Evolutionary conservation across 2,888 invertebrate species (phyloP), one percentile per base, ranked within the genome.

Genomic region (Cordilura impudica): DNA sequence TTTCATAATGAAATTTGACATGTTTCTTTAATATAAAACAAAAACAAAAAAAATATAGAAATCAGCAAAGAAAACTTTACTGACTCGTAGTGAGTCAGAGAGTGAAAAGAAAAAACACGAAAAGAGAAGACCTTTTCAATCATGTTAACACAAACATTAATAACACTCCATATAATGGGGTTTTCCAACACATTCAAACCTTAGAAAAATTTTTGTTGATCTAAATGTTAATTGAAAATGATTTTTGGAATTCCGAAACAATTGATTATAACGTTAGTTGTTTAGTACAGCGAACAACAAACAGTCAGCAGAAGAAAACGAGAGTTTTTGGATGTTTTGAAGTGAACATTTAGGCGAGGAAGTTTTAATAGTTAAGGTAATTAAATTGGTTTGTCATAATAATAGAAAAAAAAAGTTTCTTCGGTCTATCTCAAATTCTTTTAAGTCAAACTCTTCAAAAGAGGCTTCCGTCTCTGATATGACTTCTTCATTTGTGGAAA

Each of bases 1-100:
- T 72, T 67, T 79, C 75, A 79, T 79, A 79, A 79, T 79, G 56
- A 71, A 71, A 75, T 79, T 75, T 75, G 79, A 79, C 79, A 79
- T 71, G 61, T 79, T 71, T 66, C 70, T 74, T 60, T 73, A 77
- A 70, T 51, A 70, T 12, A 45, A 29, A 19, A 53, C 23, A 29
- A 47, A 26, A 60, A n/a, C n/a, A 29, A 10, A 35, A 35, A 5
- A 4, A 49, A 51, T n/a, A n/a, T n/a, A n/a, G n/a, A n/a, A n/a
- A n/a, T n/a, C n/a, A n/a, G n/a, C n/a, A n/a, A 47, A 53, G 10
- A 47, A 58, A 73, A 63, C 29, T 63, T 63, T 51, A 26, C 3
- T 29, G 63, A 49, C 51, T 63, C 63, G 35, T 63, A 49, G 51
- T 63, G 63, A 63, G 31, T 63, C 53, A 63, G 23, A 60, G 4